Evolutionary conservation across 2,797 vertebrate species (phyloP).

Genomic region (Acipenser ruthenus): DNA sequence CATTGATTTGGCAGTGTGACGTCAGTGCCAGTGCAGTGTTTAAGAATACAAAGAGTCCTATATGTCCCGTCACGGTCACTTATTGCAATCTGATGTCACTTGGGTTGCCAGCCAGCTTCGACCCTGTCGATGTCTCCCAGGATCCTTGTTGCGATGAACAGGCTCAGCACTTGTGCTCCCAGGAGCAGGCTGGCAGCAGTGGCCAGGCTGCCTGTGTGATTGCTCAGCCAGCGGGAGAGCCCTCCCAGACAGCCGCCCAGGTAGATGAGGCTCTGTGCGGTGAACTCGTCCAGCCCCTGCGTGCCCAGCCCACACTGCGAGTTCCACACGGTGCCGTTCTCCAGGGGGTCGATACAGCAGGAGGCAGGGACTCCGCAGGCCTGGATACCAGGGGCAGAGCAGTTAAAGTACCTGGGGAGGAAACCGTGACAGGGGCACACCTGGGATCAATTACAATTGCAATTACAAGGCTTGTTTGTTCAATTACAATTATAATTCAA

Average conservation of each 20-base stretch:
- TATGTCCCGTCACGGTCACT: neutral
- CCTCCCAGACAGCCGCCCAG: constrained; percentile 66
- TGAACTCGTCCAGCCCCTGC: constrained; percentile 53
- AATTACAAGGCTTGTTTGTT: no score
- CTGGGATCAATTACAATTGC: no score
- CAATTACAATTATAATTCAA: no score
- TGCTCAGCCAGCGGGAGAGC: constrained; percentile 61
- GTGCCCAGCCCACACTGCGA: constrained; percentile 68
- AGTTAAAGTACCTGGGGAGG: constrained; percentile 79
- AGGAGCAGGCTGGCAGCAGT: constrained; percentile 19
- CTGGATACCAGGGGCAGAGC: constrained; percentile 69
- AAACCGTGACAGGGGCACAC: no score
- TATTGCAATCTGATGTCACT: neutral
- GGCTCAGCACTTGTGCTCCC: constrained; percentile 52
- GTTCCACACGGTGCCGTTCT: constrained; percentile 68
- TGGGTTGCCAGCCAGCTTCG: constrained; percentile 21
- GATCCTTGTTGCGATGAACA: constrained; percentile 52
- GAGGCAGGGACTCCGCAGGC: constrained; percentile 80
- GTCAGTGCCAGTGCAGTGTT: no score
- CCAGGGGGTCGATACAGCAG: constrained; percentile 71
- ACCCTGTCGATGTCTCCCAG: constrained; percentile 48
- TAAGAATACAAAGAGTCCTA: no score
- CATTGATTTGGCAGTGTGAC: no score
- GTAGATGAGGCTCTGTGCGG: constrained; percentile 52
- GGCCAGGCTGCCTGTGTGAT: constrained; percentile 40